These are phyloP conservation scores for Chrysina gloriosa DNA, from an alignment of 2,888 invertebrate genomes.

Conservation along the genomic window DNA sequence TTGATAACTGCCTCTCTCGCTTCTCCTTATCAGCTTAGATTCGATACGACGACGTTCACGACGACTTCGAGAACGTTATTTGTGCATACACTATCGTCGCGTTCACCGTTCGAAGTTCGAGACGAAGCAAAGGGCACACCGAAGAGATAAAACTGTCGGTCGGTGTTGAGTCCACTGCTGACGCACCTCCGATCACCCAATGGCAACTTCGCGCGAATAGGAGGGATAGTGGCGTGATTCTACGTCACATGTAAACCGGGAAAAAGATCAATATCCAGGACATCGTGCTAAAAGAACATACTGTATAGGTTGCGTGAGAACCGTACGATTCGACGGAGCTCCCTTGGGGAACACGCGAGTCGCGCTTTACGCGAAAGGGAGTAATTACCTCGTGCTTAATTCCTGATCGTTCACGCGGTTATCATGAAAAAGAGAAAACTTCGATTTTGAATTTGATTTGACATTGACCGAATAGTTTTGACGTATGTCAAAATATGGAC, in stretches of 20 bases:
- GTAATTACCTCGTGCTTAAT: conserved; percentile 6
- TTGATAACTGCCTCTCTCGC: conserved; percentile 2
- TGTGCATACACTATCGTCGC: conserved; percentile 37
- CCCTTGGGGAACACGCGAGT: not conserved
- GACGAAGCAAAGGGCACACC: conserved; percentile 37
- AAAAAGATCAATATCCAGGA: conserved; percentile 46
- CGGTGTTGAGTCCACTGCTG: conserved; percentile 52
- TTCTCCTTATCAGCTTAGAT: conserved; percentile 32
- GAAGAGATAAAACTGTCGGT: conserved; percentile 45
- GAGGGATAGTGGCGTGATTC: conserved; percentile 49
- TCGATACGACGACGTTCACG: conserved; percentile 24
- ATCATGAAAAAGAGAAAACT: not conserved
- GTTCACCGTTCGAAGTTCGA: conserved; percentile 36
- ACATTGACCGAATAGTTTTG: conserved; percentile 36
- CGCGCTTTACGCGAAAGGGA: not conserved
- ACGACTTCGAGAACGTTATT: no score
- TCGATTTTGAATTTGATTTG: conserved; percentile 33
- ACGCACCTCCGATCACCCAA: conserved; percentile 44
- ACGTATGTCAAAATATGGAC: conserved; percentile 30
- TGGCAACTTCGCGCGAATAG: conserved; percentile 41
- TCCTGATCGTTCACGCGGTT: not conserved
- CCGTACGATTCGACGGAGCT: not conserved
- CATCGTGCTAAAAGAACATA: conserved; percentile 24
- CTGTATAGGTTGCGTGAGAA: conserved; percentile 12
- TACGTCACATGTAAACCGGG: conserved; percentile 45